A percentile compares a stretch with the other conserved stretches of the same genome.
Conservation (phyloP, 1,140 invertebrate species). For the Wiebesia pumilae region DNA sequence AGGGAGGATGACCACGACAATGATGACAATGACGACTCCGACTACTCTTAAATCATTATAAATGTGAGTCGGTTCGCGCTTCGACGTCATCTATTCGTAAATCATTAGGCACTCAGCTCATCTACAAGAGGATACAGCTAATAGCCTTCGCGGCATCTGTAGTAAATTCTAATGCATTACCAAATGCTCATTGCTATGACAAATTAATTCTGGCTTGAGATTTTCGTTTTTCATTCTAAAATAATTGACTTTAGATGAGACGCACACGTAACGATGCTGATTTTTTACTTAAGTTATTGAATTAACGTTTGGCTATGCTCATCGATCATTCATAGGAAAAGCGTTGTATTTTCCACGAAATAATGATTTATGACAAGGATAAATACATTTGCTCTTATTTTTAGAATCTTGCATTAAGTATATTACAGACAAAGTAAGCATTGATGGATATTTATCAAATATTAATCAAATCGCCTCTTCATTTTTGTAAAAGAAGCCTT, state of each 20-base stretch:
- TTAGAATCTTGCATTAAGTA: neutral
- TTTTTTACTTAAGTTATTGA: conserved; percentile 11
- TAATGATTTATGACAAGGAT: neutral
- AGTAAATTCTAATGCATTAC: neutral
- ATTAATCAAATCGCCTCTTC: no score
- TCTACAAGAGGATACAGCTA: conserved; percentile 7
- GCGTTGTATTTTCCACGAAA: neutral
- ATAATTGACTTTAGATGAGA: neutral
- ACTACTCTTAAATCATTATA: conserved; percentile 28
- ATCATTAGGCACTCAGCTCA: neutral
- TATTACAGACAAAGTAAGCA: neutral
- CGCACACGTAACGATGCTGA: neutral
- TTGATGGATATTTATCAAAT: neutral
- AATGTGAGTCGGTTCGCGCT: neutral
- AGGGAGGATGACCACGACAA: neutral
- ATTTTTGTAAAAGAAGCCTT: neutral
- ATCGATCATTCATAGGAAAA: neutral
- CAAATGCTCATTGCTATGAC: neutral
- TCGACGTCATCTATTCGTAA: conserved; percentile 33
- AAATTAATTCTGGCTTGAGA: neutral
- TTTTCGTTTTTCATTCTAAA: neutral
- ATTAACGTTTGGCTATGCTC: neutral
- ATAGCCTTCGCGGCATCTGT: neutral
- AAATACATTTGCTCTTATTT: neutral
- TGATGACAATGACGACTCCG: neutral